Evolutionary conservation across 2,888 invertebrate species (phyloP).

Genomic region (Mesorhabditis belari): DNA sequence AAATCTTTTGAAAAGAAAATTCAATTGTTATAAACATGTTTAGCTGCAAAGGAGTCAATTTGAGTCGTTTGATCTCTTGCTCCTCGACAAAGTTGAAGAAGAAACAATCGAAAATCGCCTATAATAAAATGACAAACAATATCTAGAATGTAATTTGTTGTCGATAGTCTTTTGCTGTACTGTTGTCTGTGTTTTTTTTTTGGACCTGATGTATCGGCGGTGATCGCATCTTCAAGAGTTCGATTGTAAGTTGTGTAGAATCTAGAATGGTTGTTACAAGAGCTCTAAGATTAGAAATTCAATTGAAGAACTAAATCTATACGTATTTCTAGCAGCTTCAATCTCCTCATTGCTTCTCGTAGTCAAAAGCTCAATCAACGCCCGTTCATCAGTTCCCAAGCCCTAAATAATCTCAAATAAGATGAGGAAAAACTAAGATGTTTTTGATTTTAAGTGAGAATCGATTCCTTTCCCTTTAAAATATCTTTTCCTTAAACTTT

Average conservation of each 20-base stretch:
- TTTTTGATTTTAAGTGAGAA: not conserved
- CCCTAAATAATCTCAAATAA: not conserved
- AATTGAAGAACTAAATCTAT: not conserved
- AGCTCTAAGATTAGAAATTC: not conserved
- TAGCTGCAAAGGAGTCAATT: not conserved
- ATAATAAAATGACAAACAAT: not conserved
- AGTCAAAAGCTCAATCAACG: not conserved
- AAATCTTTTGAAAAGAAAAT: not conserved
- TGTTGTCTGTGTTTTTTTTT: too few relatives aligned
- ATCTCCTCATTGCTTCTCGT: not conserved
- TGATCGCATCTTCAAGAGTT: not conserved
- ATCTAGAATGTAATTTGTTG: too few relatives aligned
- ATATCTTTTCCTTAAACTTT: too few relatives aligned
- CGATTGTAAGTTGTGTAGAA: not conserved
- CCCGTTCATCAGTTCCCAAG: not conserved
- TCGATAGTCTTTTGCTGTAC: too few relatives aligned
- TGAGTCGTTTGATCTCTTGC: not conserved
- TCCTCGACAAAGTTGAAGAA: not conserved
- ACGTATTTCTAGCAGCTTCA: not conserved
- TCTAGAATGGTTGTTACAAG: not conserved
- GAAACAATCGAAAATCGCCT: not conserved
- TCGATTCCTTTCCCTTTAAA: not conserved
- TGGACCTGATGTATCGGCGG: not conserved
- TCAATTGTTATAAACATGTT: not conserved
- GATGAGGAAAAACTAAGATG: not conserved